Percentiles rank a stretch among this genome's conserved stretches.
These are phyloP conservation scores for Centropus bengalensis DNA, from an alignment of 2,113 vertebrate species.

Conservation along the genomic window DNA sequence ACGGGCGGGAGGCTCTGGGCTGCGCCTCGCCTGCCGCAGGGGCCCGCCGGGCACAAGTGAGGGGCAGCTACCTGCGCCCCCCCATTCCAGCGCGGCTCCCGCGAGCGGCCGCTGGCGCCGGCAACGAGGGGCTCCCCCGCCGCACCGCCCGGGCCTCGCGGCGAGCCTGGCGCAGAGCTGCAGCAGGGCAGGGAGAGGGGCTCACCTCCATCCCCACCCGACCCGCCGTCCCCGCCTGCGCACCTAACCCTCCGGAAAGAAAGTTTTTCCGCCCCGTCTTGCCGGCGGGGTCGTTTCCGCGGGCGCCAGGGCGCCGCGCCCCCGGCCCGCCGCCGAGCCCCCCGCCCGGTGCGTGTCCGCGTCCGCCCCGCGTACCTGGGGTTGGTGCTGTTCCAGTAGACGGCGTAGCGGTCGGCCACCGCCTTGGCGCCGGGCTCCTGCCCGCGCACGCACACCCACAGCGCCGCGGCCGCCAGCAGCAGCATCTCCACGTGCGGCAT, in stretches of 20 bases:
- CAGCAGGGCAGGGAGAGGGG: too few species aligned
- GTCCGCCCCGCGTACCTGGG: slow-evolving; percentile 80
- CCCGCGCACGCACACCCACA: slow-evolving; percentile 93
- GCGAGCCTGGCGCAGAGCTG: too few species aligned
- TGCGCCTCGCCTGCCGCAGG: too few species aligned
- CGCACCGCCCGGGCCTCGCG: too few species aligned
- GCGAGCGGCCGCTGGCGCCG: too few species aligned
- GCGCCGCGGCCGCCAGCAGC: slow-evolving; percentile 88
- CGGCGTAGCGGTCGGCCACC: slow-evolving; percentile 96
- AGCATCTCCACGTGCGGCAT: slow-evolving; percentile 98
- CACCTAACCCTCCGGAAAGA: not conserved
- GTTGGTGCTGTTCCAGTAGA: slow-evolving; percentile 98
- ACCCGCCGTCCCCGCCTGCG: too few species aligned
- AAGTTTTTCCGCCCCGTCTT: not conserved
- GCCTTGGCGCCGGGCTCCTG: slow-evolving; percentile 96
- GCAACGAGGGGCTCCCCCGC: too few species aligned
- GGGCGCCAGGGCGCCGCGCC: not conserved
- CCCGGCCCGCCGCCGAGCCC: not conserved
- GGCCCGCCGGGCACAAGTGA: not conserved
- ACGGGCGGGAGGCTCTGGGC: too few species aligned
- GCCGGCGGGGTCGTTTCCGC: not conserved
- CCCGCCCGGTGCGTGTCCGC: not conserved
- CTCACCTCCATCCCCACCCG: too few species aligned
- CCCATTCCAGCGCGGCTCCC: too few species aligned
- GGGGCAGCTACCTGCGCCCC: not conserved